Evolutionary conservation across 2,113 vertebrate genomes (phyloP).

Genomic region (Corvus hawaiiensis): DNA sequence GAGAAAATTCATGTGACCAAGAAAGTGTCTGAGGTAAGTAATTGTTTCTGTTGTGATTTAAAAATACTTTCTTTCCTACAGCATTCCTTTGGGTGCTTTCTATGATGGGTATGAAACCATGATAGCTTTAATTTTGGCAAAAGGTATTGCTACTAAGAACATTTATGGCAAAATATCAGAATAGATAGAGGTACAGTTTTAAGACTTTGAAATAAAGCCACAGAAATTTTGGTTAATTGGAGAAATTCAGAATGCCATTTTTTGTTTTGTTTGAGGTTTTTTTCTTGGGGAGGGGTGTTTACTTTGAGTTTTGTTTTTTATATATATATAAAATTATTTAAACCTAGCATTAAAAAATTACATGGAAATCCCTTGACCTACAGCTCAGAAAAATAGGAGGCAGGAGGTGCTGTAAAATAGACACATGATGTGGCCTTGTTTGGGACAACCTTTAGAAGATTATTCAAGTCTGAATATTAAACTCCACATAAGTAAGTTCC

Average conservation of each 20-base stretch:
- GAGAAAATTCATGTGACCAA: background rate
- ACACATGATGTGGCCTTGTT: conserved; percentile 16
- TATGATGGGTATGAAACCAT: background rate
- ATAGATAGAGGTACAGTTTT: background rate
- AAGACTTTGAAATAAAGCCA: background rate
- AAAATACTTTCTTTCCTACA: background rate
- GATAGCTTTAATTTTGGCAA: background rate
- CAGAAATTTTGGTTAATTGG: background rate
- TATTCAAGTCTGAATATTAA: conserved; percentile 34
- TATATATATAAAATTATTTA: background rate
- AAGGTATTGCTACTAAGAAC: background rate
- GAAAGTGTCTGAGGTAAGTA: background rate
- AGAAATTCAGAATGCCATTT: background rate
- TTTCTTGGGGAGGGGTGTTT: background rate
- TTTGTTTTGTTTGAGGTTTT: background rate
- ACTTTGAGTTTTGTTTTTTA: background rate
- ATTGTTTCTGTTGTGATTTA: background rate
- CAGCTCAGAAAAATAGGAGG: background rate
- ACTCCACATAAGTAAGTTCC: conserved; percentile 19
- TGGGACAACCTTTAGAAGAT: background rate
- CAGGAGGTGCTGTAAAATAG: background rate
- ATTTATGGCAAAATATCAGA: background rate
- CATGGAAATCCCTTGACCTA: background rate
- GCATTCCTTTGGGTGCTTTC: background rate
- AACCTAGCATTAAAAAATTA: background rate